Conservation (phyloP, 2,888 invertebrate species). For the Catocala fraxini region DNA sequence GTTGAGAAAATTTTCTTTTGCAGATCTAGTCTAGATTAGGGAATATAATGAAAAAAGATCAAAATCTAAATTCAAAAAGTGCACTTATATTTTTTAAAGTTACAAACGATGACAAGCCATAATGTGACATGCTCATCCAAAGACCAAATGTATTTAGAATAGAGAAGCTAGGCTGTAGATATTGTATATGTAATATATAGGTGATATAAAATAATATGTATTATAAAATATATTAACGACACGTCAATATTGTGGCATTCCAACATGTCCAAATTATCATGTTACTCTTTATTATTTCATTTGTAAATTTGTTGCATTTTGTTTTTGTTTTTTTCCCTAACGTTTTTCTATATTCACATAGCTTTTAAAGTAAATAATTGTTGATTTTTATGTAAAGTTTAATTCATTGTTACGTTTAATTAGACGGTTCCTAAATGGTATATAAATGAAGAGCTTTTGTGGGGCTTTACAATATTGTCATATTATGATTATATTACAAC, state of each 20-base stretch:
- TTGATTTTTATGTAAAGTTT: slow-evolving; percentile 74
- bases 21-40: slow-evolving; percentile 83
- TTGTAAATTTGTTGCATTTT: slow-evolving; percentile 61
- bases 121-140: slow-evolving; percentile 86
- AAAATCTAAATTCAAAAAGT: slow-evolving; percentile 81
- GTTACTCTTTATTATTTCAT: slow-evolving; percentile 50
- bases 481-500: slow-evolving; percentile 44
- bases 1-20: slow-evolving; percentile 66
- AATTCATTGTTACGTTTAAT: slow-evolving; percentile 75
- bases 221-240: slow-evolving; percentile 60
- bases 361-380: slow-evolving; percentile 65
- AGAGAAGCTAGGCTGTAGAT: slow-evolving; percentile 80
- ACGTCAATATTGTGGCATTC: slow-evolving; percentile 69
- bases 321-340: slow-evolving; percentile 53
- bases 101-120: slow-evolving; percentile 83
- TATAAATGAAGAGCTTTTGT: slow-evolving; percentile 60
- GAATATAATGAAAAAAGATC: slow-evolving; percentile 66
- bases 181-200: slow-evolving; percentile 74
- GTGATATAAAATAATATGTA: slow-evolving; percentile 63
- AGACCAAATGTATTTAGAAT: slow-evolving; percentile 86
- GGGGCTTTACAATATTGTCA: slow-evolving; percentile 53
- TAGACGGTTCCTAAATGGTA: slow-evolving; percentile 70
- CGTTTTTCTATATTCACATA: slow-evolving; percentile 50
- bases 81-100: slow-evolving; percentile 84
- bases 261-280: slow-evolving; percentile 61